Percentiles rank a stretch among this genome's conserved stretches.
Evolutionary conservation across 2,888 invertebrate genomes (phyloP).

Genomic region (Amphipyra tragopoginis): DNA sequence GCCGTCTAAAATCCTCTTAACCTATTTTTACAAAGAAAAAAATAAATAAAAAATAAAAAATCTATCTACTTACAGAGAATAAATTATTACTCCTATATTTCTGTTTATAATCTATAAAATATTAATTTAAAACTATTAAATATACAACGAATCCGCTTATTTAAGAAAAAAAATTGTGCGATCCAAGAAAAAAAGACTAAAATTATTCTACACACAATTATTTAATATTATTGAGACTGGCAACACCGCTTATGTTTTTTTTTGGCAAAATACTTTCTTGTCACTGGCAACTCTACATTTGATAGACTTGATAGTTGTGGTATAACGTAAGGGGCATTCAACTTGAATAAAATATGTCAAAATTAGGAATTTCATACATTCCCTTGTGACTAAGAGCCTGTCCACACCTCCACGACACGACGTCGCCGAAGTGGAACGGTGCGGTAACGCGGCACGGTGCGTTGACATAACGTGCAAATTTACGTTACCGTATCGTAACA

Average conservation of each 20-base stretch:
- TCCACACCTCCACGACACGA: too few species aligned
- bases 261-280: constrained; percentile 50
- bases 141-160: constrained; percentile 51
- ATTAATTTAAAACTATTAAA: constrained; percentile 53
- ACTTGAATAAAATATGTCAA: too few species aligned
- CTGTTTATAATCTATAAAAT: constrained; percentile 46
- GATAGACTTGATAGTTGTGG: too few species aligned
- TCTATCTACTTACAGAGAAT: constrained; percentile 61
- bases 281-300: constrained; percentile 38
- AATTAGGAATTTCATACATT: too few species aligned
- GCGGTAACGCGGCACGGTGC: too few species aligned
- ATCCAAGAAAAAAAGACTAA: constrained; percentile 43
- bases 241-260: constrained; percentile 41
- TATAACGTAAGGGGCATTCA: too few species aligned
- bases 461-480: too few species aligned
- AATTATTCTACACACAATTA: constrained; percentile 51
- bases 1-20: constrained; percentile 62
- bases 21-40: constrained; percentile 65
- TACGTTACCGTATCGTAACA: too few species aligned
- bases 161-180: constrained; percentile 58
- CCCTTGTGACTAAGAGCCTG: too few species aligned
- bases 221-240: constrained; percentile 32
- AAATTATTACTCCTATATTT: constrained; percentile 58
- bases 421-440: too few species aligned
- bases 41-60: constrained; percentile 58